phyloP scores from a whole-genome alignment of 2,888 invertebrate genomes.

The Sarcophaga subvicina region DNA sequence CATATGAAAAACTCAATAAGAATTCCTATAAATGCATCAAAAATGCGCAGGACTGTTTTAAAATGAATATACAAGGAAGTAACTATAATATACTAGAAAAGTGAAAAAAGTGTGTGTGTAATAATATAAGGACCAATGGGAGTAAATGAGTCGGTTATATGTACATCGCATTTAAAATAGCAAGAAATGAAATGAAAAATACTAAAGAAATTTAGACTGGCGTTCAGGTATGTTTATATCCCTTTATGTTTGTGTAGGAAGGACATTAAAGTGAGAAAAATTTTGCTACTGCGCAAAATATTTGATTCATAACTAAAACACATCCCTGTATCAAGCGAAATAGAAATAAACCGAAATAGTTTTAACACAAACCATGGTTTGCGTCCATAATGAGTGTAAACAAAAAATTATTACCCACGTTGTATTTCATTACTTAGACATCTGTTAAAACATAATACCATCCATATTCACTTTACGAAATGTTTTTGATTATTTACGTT shows the following conservation, averaged over 20 bases:
- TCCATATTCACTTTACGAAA: neutral
- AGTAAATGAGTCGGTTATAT: neutral
- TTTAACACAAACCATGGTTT: slow-evolving; percentile 43
- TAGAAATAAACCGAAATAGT: neutral
- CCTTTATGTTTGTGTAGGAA: neutral
- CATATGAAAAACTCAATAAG: neutral
- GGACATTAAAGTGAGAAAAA: slow-evolving; percentile 10
- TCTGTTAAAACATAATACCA: too few relatives aligned
- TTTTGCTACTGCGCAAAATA: slow-evolving; percentile 21
- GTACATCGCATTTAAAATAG: neutral
- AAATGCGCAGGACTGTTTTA: neutral
- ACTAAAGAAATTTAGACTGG: too few relatives aligned
- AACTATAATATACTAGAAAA: neutral
- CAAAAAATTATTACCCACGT: too few relatives aligned
- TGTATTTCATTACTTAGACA: too few relatives aligned
- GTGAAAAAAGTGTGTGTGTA: too few relatives aligned
- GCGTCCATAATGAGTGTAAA: slow-evolving; percentile 19
- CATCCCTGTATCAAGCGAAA: slow-evolving; percentile 31
- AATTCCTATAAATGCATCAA: neutral
- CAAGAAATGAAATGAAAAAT: slow-evolving; percentile 5
- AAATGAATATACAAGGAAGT: neutral
- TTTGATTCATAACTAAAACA: neutral
- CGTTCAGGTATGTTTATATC: neutral
- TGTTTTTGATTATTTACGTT: neutral
- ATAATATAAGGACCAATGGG: too few relatives aligned